Evolutionary conservation across 2,888 invertebrate genomes (phyloP), one percentile per base, ranked within the genome.

Genomic region (Prostheceraeus crozeri): DNA sequence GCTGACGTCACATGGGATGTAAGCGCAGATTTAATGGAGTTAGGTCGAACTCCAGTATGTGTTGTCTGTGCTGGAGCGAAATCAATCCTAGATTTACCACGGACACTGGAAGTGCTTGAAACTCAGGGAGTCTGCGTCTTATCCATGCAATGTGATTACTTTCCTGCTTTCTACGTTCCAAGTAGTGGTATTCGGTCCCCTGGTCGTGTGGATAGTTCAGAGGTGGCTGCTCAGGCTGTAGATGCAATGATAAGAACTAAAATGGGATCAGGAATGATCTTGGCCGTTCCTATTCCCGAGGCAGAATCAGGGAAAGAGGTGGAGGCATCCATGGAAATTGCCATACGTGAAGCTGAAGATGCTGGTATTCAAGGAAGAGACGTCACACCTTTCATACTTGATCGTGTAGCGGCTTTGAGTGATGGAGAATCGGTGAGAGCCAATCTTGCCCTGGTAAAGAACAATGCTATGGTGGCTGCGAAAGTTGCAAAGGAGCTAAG

Each of bases 51-150:
- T 63, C 84, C 85, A 11, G 84, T 94, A 0, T 83, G 88, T 46
- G 91, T 98, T 3, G 84, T 99, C 1, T 93, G 89, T 67, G 88
- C 93, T 70, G 98, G 98, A 1, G 84, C 93, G 58, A 98, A 98
- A 78, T 93, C 94, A 19, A 94, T 98, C 68, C 81, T 99, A 60
- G 98, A 99, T 75, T 89, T 98, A 67, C 85, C 84, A 2, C 84
- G 85, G 72, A 96, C 96, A 0, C 80, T 98, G 48, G 96, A 98
- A 75, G 93, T 85, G 74, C 79, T 98, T 79, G 94, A 96, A 80
- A 96, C 93, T 0, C 85, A 89, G 75, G 93, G 94, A 0, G 91
- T 94, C 1, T 86, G 87, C 68, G 90, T 94, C 0, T 84, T 85
- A 31, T 83, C 85, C 0, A 85, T 83, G 63, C 75, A 80, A 0